A percentile compares a stretch with the other conserved stretches of the same genome.
phyloP scores from a whole-genome alignment of 2,797 vertebrate species.

The Chloroceryle amazona region DNA sequence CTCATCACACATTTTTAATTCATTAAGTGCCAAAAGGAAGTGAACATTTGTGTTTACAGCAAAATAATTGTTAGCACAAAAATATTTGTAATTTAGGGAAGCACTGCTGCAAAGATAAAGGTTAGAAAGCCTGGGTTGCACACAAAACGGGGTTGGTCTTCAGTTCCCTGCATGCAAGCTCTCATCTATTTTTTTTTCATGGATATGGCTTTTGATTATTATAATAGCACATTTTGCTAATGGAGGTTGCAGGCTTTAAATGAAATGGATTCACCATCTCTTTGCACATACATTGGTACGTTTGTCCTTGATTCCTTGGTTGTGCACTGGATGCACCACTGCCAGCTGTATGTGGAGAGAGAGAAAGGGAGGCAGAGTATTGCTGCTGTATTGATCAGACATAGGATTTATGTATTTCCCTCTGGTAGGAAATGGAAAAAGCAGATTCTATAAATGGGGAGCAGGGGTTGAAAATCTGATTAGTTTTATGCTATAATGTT shows the following conservation, averaged over 20 bases:
- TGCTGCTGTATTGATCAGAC: neutral
- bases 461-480: neutral
- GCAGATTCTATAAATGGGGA: neutral
- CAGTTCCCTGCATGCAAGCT: neutral
- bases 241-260: neutral
- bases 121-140: neutral
- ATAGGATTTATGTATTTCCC: neutral
- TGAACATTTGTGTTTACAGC: neutral
- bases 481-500: neutral
- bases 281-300: neutral
- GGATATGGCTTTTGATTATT: neutral
- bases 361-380: neutral
- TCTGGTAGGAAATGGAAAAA: neutral
- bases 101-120: neutral
- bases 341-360: neutral
- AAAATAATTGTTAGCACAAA: neutral
- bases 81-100: neutral
- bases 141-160: neutral
- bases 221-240: neutral
- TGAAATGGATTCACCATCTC: neutral
- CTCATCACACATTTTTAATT: neutral
- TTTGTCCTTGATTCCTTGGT: neutral
- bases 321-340: neutral
- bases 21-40: constrained; percentile 2
- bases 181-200: neutral